These are phyloP conservation scores for Eudasyphora cyanicolor DNA, from an alignment of 2,888 invertebrate genomes.

Conservation along the genomic window DNA sequence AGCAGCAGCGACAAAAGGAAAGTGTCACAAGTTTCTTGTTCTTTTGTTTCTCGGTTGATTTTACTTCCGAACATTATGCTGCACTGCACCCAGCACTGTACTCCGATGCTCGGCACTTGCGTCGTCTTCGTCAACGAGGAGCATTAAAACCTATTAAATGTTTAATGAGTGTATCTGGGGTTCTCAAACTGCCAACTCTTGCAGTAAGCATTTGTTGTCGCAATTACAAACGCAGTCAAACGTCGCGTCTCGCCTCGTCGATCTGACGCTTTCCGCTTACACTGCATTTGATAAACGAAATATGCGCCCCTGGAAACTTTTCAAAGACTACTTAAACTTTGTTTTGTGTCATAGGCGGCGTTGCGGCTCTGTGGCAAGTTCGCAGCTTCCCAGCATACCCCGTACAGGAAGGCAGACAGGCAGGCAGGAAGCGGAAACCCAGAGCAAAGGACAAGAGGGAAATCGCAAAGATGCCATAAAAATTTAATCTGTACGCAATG, in stretches of 20 bases:
- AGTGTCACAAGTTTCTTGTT: conserved; percentile 52
- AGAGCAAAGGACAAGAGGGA: conserved; percentile 26
- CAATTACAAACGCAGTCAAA: neutral
- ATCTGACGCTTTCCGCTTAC: neutral
- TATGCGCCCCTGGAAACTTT: conserved; percentile 46
- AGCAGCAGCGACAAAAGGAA: conserved; percentile 17
- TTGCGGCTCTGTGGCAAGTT: neutral
- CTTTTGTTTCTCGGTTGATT: conserved; percentile 13
- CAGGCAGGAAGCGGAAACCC: conserved; percentile 2
- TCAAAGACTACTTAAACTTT: conserved; percentile 51
- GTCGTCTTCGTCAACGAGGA: conserved; percentile 30
- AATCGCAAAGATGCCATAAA: conserved; percentile 53
- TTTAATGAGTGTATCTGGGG: conserved; percentile 49
- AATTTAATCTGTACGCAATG: conserved; percentile 61
- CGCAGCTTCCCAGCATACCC: neutral
- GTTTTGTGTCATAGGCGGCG: neutral
- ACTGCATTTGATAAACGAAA: conserved; percentile 40
- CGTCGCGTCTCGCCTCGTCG: neutral
- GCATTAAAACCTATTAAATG: conserved; percentile 50
- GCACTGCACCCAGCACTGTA: conserved; percentile 23
- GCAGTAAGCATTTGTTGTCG: neutral
- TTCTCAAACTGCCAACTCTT: neutral
- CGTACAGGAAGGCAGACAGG: no score
- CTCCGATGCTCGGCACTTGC: no score
- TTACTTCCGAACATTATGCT: conserved; percentile 25